These are phyloP conservation scores for Pentalonia nigronervosa DNA, from an alignment of 1,140 invertebrate genomes.

Conservation along the genomic window DNA sequence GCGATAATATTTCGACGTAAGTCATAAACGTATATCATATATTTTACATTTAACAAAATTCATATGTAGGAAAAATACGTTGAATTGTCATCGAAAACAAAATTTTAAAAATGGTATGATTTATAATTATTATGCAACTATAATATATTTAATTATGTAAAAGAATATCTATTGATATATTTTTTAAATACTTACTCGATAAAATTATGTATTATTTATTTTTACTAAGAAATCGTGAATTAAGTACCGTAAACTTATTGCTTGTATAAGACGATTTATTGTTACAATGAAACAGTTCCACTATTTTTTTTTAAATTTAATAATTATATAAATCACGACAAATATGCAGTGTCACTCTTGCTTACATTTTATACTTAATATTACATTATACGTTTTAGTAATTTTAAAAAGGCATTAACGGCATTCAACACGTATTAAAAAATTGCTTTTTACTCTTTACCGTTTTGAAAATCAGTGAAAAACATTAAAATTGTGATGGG, in stretches of 20 bases:
- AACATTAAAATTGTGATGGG: background rate
- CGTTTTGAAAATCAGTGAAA: background rate
- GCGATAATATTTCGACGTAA: background rate
- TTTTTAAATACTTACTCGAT: background rate
- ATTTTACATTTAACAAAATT: background rate
- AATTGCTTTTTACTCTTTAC: background rate
- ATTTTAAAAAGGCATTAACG: background rate
- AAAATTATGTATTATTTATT: background rate
- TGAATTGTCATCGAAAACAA: background rate
- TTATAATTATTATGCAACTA: background rate
- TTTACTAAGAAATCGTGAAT: background rate
- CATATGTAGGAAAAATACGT: background rate
- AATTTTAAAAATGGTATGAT: background rate
- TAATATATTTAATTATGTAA: background rate
- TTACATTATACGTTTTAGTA: background rate
- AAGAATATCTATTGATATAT: background rate
- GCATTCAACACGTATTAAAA: background rate
- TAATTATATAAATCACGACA: background rate
- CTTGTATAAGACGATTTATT: background rate
- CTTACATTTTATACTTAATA: background rate
- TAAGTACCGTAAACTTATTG: background rate
- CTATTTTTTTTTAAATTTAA: background rate
- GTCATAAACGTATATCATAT: background rate
- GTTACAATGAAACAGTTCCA: background rate
- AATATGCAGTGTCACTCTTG: background rate